Base-by-base conservation (phyloP, 2,113 vertebrate species). In the Pogonocichla stellata region DNA sequence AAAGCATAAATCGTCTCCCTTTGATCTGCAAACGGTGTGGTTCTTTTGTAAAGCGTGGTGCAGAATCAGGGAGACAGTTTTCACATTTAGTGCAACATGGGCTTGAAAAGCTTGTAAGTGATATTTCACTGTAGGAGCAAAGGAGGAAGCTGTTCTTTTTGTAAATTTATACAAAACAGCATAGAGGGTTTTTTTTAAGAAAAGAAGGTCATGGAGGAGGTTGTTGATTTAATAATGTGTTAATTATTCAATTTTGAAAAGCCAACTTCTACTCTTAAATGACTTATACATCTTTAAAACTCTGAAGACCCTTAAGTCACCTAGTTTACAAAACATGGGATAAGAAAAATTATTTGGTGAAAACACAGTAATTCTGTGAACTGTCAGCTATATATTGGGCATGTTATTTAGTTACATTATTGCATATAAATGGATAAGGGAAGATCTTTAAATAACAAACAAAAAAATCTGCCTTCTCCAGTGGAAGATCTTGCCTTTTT, bases 1-100 rank as follows among this genome's bases (percentile, higher is more conserved):
- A 98, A 98, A 98, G 98, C 97, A 97, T 97, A 98, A 96, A 98
- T 98, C 96, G 96, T 97, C 96, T 98, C 96, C 93, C 97, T 98
- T 98, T 98, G 98, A 98, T 98, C 98, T 97, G 96, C 96, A 96
- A 95, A 97, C 96, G 93, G 97, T 94, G 94, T 97, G 93, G 73
- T 36, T 96, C 95, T 96, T 97, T 96, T 97, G 89, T 96, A 96
- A 93, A 96, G 97, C 93, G 8, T 66, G 96, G 91, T 93, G 77
- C 97, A 95, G 96, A 95, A 93, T 96, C 91, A 53, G 96, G 87
- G 94, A 96, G 93, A 91, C 90, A 53, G 90, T 94, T 85, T 85
- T 79, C 74, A 67, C 74, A 26, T 94, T 97, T 87, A 58, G 82
- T 94, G 65, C 91, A 79, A 82, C 50, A 66, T 70, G 93, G 92